phyloP scores from a whole-genome alignment of 2,888 invertebrate species.

The Empis livida region DNA sequence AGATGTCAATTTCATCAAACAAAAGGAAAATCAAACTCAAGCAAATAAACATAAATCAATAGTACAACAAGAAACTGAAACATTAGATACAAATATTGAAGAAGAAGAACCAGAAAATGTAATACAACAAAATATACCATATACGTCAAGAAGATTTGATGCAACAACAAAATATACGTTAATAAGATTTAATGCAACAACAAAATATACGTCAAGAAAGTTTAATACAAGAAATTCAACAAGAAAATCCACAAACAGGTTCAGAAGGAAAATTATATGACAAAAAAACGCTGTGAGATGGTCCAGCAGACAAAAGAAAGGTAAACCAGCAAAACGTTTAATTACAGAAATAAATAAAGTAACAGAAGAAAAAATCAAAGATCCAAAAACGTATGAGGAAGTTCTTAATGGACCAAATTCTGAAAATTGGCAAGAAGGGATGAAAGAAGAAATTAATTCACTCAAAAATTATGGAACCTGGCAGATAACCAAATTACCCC shows the following conservation, averaged over 20 bases:
- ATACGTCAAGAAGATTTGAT: neutral
- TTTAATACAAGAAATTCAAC: neutral
- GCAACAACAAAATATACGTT: neutral
- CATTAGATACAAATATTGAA: neutral
- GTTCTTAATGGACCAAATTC: neutral
- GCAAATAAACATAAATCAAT: neutral
- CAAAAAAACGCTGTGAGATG: neutral
- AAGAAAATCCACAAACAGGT: neutral
- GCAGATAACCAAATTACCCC: neutral
- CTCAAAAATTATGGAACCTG: neutral
- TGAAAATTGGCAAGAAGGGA: neutral
- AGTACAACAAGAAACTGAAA: neutral
- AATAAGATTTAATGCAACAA: neutral
- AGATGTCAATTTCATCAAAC: conserved; percentile 2
- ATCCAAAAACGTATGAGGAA: neutral
- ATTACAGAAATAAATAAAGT: neutral
- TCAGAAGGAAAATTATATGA: neutral
- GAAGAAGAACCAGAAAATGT: neutral
- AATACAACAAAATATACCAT: neutral
- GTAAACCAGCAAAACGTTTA: neutral
- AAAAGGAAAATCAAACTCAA: neutral
- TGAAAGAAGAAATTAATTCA: neutral
- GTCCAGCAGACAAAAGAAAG: neutral
- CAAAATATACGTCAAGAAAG: neutral
- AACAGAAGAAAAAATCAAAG: neutral